Percentiles rank a stretch among this genome's conserved stretches.
These are phyloP conservation scores for Volucella bombylans DNA, from an alignment of 2,888 invertebrate species.

Conservation along the genomic window DNA sequence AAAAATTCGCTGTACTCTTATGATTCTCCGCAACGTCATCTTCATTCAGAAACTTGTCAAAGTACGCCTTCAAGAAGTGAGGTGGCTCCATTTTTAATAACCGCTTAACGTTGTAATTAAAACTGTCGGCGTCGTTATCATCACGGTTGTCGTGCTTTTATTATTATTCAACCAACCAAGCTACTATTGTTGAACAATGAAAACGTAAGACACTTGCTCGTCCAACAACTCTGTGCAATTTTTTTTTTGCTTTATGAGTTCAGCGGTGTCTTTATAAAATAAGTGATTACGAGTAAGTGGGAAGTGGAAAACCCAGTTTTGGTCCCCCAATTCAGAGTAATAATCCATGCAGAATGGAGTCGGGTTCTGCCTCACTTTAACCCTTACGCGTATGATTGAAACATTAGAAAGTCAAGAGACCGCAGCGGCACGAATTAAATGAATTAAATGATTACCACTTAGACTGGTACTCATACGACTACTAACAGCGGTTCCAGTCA, in stretches of 20 bases:
- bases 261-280: background rate
- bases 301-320: slow-evolving; percentile 32
- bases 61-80: slow-evolving; percentile 10
- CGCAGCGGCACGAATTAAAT: slow-evolving; percentile 23
- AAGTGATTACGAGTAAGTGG: slow-evolving; percentile 31
- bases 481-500: slow-evolving; percentile 1
- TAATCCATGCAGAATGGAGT: slow-evolving; percentile 25
- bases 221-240: background rate
- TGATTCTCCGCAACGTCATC: background rate
- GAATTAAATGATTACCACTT: slow-evolving; percentile 32
- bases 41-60: slow-evolving; percentile 35
- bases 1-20: slow-evolving; percentile 22
- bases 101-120: slow-evolving; percentile 64
- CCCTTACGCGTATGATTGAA: slow-evolving; percentile 56
- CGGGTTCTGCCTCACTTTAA: slow-evolving; percentile 40
- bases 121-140: slow-evolving; percentile 13
- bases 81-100: slow-evolving; percentile 41
- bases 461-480: slow-evolving; percentile 15
- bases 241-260: slow-evolving; percentile 62
- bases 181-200: slow-evolving; percentile 16
- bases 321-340: background rate
- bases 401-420: slow-evolving; percentile 60
- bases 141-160: slow-evolving; percentile 30
- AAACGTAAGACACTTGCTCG: background rate
- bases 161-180: slow-evolving; percentile 33